A percentile compares a stretch with the other conserved stretches of the same genome.
These are phyloP conservation scores for Rhyzopertha dominica DNA, from an alignment of 1,140 invertebrate genomes.

Conservation along the genomic window DNA sequence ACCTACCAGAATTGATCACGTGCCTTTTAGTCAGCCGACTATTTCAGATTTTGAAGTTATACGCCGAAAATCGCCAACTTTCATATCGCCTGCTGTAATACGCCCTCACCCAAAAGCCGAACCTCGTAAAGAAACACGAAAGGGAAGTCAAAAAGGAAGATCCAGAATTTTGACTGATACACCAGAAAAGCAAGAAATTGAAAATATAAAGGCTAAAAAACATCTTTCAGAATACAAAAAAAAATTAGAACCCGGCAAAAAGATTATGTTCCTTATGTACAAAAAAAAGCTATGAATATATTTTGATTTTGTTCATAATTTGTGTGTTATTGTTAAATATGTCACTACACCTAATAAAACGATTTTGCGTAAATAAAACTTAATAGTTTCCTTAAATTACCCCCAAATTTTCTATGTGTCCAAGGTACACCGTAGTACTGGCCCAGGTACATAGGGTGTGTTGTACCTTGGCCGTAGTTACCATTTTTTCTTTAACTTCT, in stretches of 20 bases:
- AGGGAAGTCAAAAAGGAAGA: slow-evolving; percentile 14
- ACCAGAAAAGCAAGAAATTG: slow-evolving; percentile 17
- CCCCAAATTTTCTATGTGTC: slow-evolving; percentile 1
- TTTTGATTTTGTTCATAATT: too few relatives aligned
- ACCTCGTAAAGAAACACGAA: slow-evolving; percentile 4
- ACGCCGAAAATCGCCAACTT: slow-evolving; percentile 4
- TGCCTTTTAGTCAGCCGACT: slow-evolving; percentile 5
- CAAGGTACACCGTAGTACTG: slow-evolving; percentile 5
- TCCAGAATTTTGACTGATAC: slow-evolving; percentile 18
- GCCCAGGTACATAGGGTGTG: slow-evolving; percentile 4
- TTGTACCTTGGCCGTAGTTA: slow-evolving; percentile 6
- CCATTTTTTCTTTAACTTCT: background rate
- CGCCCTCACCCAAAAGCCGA: slow-evolving; percentile 15
- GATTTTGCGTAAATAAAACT: too few relatives aligned
- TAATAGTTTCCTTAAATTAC: background rate
- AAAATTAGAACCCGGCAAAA: too few relatives aligned
- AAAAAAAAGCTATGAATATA: too few relatives aligned
- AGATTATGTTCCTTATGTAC: too few relatives aligned
- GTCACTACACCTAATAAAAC: too few relatives aligned
- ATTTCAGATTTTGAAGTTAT: background rate
- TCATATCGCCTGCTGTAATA: slow-evolving; percentile 4
- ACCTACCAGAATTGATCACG: too few relatives aligned
- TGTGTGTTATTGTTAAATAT: too few relatives aligned
- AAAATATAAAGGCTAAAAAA: too few relatives aligned
- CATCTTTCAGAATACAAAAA: background rate